Base-by-base conservation (phyloP, 2,797 vertebrate genomes). In the Chrosomus eos region DNA sequence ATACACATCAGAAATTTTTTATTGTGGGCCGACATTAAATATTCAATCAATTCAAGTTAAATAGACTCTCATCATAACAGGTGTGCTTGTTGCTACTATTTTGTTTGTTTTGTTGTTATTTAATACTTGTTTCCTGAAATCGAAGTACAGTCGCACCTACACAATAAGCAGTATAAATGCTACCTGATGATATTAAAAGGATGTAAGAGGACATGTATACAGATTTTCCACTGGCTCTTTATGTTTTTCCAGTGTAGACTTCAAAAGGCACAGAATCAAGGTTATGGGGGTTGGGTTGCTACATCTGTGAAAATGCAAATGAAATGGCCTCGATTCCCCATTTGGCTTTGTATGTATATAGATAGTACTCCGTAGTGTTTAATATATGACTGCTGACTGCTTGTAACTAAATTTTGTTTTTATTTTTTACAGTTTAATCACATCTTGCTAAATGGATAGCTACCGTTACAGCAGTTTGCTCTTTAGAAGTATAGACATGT, bases 1-100 rank as follows among this genome's bases (percentile, higher is more conserved):
- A 83, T 80, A 64, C 21, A 55, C 43, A 80, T 45, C 51, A 31
- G 78, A 76, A 86, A 66, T 76, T 76, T 45, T 82, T 70, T 73
- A 67, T 82, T 75, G 23, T 79, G 62, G 60, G 33, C 36, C 14
- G n/a, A 33, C 31, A 31, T 75, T 74, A 70, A 62, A 68, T n/a
- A 45, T 80, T 75, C 38, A 53, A 79, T 85, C 28, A 60, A 82
- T 82, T 68, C 7, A 9, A 16, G 38, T 72, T 45, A 33, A 72
- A 82, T 33, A 73, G 38, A 73, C 26, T 33, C 60, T 28, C 43
- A 21, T 28, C 43, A 21, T n/a, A 40, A 67, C 81, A 55, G 72
- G 72, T 68, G 60, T 43, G 33, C 48, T 26, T 58, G 31, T 86
- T 43, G 43, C 33, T 84, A 31, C 51, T 38, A 18, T 70, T 73